Conservation (phyloP, 2,797 vertebrate species). For the Fistularia commersonii region DNA sequence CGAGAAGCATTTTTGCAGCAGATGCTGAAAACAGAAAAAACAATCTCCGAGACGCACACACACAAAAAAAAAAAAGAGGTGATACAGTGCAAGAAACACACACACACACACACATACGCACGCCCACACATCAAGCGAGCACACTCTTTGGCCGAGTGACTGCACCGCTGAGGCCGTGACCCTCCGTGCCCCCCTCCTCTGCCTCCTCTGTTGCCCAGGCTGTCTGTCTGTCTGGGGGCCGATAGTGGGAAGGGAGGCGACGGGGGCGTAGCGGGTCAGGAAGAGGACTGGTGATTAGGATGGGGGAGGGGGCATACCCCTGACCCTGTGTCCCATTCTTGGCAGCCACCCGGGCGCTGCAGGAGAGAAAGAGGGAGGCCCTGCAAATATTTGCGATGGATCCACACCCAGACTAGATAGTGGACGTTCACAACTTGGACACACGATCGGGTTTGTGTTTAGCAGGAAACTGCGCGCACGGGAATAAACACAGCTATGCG, state of each 20-base stretch:
- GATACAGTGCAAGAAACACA: conserved; percentile 13
- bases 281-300: conserved; percentile 69
- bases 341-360: conserved; percentile 49
- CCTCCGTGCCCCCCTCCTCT: conserved; percentile 25
- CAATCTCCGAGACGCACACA: conserved; percentile 3
- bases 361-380: conserved; percentile 47
- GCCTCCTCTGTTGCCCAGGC: conserved; percentile 42
- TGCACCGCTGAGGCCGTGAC: conserved; percentile 55
- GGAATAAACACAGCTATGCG: background rate
- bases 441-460: background rate
- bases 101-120: conserved; percentile 10
- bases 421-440: conserved; percentile 15
- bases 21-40: conserved; percentile 12
- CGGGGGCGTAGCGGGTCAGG: conserved; percentile 41
- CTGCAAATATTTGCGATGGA: conserved; percentile 60
- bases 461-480: background rate
- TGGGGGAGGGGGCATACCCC: conserved; percentile 31
- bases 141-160: conserved; percentile 46
- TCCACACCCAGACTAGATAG: conserved; percentile 60
- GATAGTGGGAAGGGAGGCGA: conserved; percentile 24
- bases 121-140: conserved; percentile 21
- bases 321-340: conserved; percentile 61
- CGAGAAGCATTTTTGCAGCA: background rate
- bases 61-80: conserved; percentile 19
- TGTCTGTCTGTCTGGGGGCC: conserved; percentile 62